Evolutionary conservation across 2,797 vertebrate species (phyloP).

Genomic region (Etheostoma perlongum): DNA sequence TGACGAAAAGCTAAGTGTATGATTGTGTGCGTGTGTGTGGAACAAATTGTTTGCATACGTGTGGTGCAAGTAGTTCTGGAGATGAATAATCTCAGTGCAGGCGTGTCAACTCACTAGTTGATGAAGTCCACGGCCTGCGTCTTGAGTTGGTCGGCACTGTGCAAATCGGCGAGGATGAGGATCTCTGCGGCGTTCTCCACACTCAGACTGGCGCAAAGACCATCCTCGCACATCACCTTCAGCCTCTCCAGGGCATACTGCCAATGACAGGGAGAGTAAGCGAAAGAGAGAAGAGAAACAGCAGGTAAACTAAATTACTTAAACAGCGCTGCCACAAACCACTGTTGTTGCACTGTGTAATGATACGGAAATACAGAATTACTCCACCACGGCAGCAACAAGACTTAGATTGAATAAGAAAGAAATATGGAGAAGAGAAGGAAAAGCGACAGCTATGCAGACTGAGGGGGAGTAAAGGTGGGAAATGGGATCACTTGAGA

Average conservation of each 20-base stretch:
- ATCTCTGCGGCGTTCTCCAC: slow-evolving; percentile 93
- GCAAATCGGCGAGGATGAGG: slow-evolving; percentile 93
- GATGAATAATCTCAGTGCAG: slow-evolving; percentile 78
- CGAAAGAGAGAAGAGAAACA: slow-evolving; percentile 25
- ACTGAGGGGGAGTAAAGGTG: slow-evolving; percentile 25
- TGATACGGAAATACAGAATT: slow-evolving; percentile 56
- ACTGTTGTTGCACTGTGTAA: slow-evolving; percentile 55
- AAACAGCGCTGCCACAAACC: slow-evolving; percentile 58
- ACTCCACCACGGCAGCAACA: slow-evolving; percentile 30
- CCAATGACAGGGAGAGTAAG: slow-evolving; percentile 35
- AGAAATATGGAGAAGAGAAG: slow-evolving; percentile 28
- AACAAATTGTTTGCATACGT: slow-evolving; percentile 18
- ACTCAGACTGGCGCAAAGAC: slow-evolving; percentile 90
- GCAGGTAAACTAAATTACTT: slow-evolving; percentile 66
- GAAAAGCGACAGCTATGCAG: slow-evolving; percentile 50
- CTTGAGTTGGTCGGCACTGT: slow-evolving; percentile 93
- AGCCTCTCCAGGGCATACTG: slow-evolving; percentile 90
- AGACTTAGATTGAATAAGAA: slow-evolving; percentile 32
- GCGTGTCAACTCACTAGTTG: slow-evolving; percentile 89
- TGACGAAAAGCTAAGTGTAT: slow-evolving; percentile 25
- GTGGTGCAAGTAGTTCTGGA: slow-evolving; percentile 10
- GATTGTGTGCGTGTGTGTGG: neutral
- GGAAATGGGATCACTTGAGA: slow-evolving; percentile 20
- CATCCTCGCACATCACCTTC: slow-evolving; percentile 97
- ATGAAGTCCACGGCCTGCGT: slow-evolving; percentile 95